These are phyloP conservation scores for Muscidifurax raptorellus DNA, from an alignment of 1,140 invertebrate species.

Conservation along the genomic window DNA sequence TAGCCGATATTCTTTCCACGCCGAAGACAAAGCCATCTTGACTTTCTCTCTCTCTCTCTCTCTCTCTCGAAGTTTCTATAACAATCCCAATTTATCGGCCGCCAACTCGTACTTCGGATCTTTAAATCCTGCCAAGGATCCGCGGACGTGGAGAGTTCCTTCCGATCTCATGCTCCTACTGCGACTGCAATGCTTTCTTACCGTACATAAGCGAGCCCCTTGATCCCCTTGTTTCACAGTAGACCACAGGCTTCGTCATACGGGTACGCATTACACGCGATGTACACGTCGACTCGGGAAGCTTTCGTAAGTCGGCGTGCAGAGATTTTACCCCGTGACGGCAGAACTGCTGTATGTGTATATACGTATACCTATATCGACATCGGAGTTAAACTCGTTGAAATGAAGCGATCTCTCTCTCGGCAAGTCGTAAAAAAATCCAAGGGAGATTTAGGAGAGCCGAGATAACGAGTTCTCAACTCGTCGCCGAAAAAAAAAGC, in stretches of 20 bases:
- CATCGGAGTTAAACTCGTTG: not conserved
- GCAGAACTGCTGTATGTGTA: too few relatives aligned
- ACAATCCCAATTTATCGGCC: conserved; percentile 22
- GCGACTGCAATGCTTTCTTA: too few relatives aligned
- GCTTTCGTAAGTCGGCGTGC: not conserved
- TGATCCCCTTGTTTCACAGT: not conserved
- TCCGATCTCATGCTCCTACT: too few relatives aligned
- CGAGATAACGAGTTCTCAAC: conserved; percentile 35
- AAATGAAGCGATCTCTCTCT: not conserved
- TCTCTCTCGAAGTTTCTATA: not conserved
- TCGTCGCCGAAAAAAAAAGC: not conserved
- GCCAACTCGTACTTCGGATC: not conserved
- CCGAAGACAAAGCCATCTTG: not conserved
- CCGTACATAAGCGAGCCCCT: too few relatives aligned
- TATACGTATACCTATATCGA: not conserved
- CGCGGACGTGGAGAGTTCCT: not conserved
- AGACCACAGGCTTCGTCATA: too few relatives aligned
- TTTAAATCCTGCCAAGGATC: conserved; percentile 10
- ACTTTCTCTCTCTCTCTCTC: too few relatives aligned
- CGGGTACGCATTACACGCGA: not conserved
- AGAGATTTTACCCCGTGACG: not conserved
- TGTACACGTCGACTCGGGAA: too few relatives aligned
- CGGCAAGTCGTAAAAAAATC: conserved; percentile 1
- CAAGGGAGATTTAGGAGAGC: conserved; percentile 20
- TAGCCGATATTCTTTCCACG: not conserved